Conservation (phyloP, 2,797 vertebrate species). For the Sebastes wilsoni region DNA sequence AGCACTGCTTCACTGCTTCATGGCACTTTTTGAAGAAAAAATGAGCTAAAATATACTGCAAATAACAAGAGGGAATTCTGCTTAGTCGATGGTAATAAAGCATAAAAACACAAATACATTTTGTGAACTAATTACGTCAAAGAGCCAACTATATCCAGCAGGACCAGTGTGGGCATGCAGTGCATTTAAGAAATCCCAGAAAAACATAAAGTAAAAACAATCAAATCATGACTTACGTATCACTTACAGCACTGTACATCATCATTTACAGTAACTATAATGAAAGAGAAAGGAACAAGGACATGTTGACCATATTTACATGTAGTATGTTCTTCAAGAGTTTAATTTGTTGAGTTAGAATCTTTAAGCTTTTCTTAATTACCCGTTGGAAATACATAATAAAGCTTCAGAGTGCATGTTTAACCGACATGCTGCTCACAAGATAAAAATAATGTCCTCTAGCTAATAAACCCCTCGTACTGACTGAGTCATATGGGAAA, state of each 20-base stretch:
- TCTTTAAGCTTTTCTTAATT: not conserved
- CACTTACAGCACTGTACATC: not conserved
- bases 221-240: not conserved
- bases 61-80: not conserved
- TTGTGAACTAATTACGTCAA: not conserved
- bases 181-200: not conserved
- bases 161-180: not conserved
- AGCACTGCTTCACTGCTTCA: not conserved
- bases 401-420: not conserved
- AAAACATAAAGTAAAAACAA: not conserved
- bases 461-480: not conserved
- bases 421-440: not conserved
- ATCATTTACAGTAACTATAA: not conserved
- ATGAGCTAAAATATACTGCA: not conserved
- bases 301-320: not conserved
- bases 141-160: not conserved
- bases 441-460: not conserved
- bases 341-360: not conserved
- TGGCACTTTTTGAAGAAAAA: not conserved
- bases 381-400: not conserved
- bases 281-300: not conserved
- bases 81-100: not conserved
- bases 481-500: not conserved
- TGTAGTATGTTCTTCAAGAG: not conserved
- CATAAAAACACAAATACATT: not conserved